Evolutionary conservation across 2,888 invertebrate species (phyloP).

Genomic region (Habrosyne pyritoides): DNA sequence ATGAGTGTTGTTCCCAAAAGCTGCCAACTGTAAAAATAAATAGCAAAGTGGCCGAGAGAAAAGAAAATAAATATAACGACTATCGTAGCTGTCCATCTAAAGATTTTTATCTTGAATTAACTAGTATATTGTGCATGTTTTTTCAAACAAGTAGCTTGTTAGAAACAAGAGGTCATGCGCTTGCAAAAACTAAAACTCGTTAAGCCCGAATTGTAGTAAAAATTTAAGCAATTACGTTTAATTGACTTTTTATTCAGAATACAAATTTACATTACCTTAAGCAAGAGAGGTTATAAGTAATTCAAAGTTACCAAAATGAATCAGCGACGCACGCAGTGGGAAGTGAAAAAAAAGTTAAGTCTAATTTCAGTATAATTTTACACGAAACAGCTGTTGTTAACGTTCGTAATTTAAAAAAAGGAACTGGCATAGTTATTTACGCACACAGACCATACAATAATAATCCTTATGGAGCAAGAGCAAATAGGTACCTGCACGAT

Average conservation of each 20-base stretch:
- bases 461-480: too few relatives aligned
- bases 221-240: background rate
- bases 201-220: background rate
- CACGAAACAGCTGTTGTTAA: background rate
- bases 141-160: background rate
- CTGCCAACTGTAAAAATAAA: background rate
- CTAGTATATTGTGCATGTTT: background rate
- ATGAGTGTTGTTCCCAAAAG: background rate
- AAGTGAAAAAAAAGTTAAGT: background rate
- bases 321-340: background rate
- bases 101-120: slow-evolving; percentile 3
- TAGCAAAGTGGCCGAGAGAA: background rate
- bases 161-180: background rate
- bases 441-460: too few relatives aligned
- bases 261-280: background rate
- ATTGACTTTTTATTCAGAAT: background rate
- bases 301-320: background rate
- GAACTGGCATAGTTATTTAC: background rate
- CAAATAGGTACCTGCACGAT: too few relatives aligned
- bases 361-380: slow-evolving; percentile 1
- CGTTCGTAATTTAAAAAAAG: background rate
- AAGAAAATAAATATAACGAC: background rate
- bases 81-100: background rate
- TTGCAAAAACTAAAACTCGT: slow-evolving; percentile 2
- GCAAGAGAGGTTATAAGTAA: background rate